phyloP scores from a whole-genome alignment of 2,888 invertebrate genomes.

The Aspidapion aeneum region DNA sequence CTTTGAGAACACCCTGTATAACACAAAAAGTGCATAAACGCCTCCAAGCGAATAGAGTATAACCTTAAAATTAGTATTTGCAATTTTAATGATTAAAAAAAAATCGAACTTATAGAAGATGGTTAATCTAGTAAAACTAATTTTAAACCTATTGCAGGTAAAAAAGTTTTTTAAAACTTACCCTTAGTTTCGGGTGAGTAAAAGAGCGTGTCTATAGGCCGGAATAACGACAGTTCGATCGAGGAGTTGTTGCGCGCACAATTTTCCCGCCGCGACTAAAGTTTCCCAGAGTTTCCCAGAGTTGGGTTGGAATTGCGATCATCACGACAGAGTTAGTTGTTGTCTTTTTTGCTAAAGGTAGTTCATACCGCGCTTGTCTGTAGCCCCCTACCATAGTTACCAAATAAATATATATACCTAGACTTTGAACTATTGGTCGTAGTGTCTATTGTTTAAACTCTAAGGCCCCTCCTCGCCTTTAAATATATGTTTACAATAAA shows the following conservation, averaged over 20 bases:
- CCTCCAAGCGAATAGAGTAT: too few relatives aligned
- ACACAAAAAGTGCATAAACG: too few relatives aligned
- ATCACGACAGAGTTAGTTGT: background rate
- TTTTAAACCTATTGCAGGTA: too few relatives aligned
- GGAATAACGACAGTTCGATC: background rate
- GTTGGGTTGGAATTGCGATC: background rate
- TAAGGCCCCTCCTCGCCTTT: background rate
- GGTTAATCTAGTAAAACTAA: too few relatives aligned
- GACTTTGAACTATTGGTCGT: background rate
- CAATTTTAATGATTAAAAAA: too few relatives aligned
- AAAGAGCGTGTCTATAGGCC: too few relatives aligned
- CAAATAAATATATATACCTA: background rate
- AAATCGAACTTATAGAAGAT: too few relatives aligned
- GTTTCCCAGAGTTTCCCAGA: background rate
- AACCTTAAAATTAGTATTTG: too few relatives aligned
- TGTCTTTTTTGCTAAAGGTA: constrained; percentile 15
- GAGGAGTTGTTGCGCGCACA: constrained; percentile 10
- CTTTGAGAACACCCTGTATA: too few relatives aligned
- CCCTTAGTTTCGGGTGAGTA: too few relatives aligned
- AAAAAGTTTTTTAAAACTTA: too few relatives aligned
- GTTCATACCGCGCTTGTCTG: constrained; percentile 19
- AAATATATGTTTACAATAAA: too few relatives aligned
- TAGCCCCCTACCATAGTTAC: constrained; percentile 14
- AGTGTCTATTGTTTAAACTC: background rate
- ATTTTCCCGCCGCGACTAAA: constrained; percentile 18